A percentile compares a stretch with the other conserved stretches of the same genome.
Conservation (phyloP, 35 echinoderm and acorn worm species). For the Ptychodera flava region DNA sequence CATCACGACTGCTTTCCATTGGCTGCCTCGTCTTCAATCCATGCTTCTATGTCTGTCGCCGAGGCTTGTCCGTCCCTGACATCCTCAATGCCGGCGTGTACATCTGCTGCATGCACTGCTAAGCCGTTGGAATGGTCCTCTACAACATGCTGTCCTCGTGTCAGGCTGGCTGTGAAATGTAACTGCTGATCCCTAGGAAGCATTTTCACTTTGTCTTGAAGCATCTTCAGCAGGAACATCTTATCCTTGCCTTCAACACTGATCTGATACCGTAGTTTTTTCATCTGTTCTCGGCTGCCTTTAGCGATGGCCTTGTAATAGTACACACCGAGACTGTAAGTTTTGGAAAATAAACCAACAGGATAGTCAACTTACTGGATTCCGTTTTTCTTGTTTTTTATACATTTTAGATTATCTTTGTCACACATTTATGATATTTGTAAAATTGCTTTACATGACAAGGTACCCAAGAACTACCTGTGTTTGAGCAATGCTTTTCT, state of each 20-base stretch:
- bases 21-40: not conserved
- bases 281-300: constrained; percentile 65
- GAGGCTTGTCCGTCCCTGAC: too few species aligned
- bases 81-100: not conserved
- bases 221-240: constrained; percentile 54
- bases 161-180: not conserved
- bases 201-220: constrained; percentile 22
- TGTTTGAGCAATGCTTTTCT: too few species aligned
- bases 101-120: not conserved
- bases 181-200: not conserved
- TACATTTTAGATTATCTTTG: too few species aligned
- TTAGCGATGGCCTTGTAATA: constrained; percentile 61
- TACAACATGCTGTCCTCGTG: not conserved
- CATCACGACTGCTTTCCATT: not conserved
- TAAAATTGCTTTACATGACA: too few species aligned
- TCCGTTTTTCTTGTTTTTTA: too few species aligned
- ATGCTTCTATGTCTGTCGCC: not conserved
- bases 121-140: too few species aligned
- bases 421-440: too few species aligned
- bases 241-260: constrained; percentile 84
- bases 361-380: too few species aligned
- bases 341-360: too few species aligned
- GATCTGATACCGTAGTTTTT: constrained; percentile 84
- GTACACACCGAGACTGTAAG: constrained; percentile 75
- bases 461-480: too few species aligned